These are phyloP conservation scores for Micrastur ruficollis DNA, from an alignment of 2,797 vertebrate genomes.

Conservation along the genomic window DNA sequence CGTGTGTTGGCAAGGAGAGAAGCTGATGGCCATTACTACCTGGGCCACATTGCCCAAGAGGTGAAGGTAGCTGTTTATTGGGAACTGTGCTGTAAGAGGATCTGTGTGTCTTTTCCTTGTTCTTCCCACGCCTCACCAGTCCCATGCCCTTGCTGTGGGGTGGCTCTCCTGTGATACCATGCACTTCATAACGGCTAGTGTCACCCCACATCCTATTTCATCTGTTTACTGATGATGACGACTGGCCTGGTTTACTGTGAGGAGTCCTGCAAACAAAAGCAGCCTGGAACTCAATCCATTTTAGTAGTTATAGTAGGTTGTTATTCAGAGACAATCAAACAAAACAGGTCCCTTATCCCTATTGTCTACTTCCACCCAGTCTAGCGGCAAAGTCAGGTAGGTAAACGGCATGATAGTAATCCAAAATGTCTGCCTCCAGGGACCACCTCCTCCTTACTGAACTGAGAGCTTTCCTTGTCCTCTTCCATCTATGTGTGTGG, in stretches of 20 bases:
- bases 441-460: background rate
- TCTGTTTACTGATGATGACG: background rate
- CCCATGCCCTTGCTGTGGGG: background rate
- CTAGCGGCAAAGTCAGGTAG: background rate
- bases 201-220: background rate
- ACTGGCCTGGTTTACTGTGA: background rate
- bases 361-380: background rate
- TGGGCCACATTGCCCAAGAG: conserved; percentile 53
- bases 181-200: background rate
- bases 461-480: background rate
- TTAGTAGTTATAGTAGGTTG: background rate
- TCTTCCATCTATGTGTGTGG: background rate
- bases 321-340: background rate
- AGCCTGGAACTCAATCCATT: background rate
- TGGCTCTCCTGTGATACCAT: background rate
- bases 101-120: background rate
- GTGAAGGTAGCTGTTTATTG: background rate
- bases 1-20: conserved; percentile 66
- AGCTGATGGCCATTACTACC: conserved; percentile 67
- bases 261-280: background rate
- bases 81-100: background rate
- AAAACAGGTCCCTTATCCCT: background rate
- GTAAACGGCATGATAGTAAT: background rate
- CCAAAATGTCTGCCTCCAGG: background rate
- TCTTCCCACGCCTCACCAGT: background rate